Conservation (phyloP, 2,797 vertebrate species). For the Anabas testudineus region DNA sequence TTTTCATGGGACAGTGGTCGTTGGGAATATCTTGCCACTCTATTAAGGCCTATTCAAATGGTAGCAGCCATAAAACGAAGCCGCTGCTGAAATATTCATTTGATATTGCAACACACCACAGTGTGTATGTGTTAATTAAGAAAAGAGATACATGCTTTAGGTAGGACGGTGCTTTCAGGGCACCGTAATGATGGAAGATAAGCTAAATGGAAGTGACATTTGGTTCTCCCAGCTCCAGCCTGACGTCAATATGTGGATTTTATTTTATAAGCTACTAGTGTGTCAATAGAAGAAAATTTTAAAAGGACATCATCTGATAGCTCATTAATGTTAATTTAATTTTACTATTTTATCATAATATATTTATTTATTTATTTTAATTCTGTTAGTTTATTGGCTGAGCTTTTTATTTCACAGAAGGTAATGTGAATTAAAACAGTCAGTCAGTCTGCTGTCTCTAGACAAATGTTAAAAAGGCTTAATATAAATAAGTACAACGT, state of each 20-base stretch:
- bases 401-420: no score
- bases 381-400: no score
- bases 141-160: slow-evolving; percentile 71
- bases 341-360: slow-evolving; percentile 17
- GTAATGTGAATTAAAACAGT: no score
- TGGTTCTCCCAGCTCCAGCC: slow-evolving; percentile 32
- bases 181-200: slow-evolving; percentile 56
- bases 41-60: slow-evolving; percentile 83
- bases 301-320: background rate
- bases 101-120: slow-evolving; percentile 75
- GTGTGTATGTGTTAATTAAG: slow-evolving; percentile 82
- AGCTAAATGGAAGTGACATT: slow-evolving; percentile 65
- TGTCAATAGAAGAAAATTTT: slow-evolving; percentile 22
- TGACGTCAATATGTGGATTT: slow-evolving; percentile 47
- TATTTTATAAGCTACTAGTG: slow-evolving; percentile 29
- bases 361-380: background rate
- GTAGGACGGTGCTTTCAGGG: slow-evolving; percentile 67
- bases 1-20: slow-evolving; percentile 84
- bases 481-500: no score
- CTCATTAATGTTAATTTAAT: background rate
- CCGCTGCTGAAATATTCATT: slow-evolving; percentile 84
- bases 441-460: no score
- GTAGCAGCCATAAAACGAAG: slow-evolving; percentile 75
- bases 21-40: slow-evolving; percentile 82
- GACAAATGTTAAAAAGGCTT: no score